These are phyloP conservation scores for Caenorhabditis wallacei DNA, from an alignment of 2,888 invertebrate species.

Conservation along the genomic window DNA sequence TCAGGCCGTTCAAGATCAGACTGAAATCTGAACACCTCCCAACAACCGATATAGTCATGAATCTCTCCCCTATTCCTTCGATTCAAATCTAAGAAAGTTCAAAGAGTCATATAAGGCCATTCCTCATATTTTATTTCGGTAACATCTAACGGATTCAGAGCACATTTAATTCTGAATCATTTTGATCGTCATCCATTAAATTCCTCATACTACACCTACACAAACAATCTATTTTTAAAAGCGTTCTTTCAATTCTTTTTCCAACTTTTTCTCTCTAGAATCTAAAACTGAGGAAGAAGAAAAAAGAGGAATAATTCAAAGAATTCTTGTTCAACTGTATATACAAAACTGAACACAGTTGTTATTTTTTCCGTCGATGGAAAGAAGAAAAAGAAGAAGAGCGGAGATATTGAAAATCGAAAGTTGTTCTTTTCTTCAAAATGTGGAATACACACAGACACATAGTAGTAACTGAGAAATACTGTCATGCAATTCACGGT, in stretches of 20 bases:
- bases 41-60: too few relatives aligned
- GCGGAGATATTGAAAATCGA: conserved; percentile 9
- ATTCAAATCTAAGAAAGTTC: too few relatives aligned
- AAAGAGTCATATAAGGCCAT: too few relatives aligned
- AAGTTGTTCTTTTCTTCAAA: conserved; percentile 24
- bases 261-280: neutral
- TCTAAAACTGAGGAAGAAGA: neutral
- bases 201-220: neutral
- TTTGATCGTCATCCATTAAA: neutral
- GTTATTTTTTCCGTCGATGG: neutral
- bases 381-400: neutral
- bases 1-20: too few relatives aligned
- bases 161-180: neutral
- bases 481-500: conserved; percentile 31
- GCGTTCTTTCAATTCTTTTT: conserved; percentile 1
- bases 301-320: neutral
- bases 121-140: too few relatives aligned
- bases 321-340: conserved; percentile 20
- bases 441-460: conserved; percentile 34
- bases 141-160: too few relatives aligned
- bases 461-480: conserved; percentile 30
- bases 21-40: too few relatives aligned
- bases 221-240: conserved; percentile 6
- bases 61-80: too few relatives aligned
- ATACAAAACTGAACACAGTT: conserved; percentile 26